Conservation (phyloP, 1,140 invertebrate species). For the Caerostris extrusa region DNA sequence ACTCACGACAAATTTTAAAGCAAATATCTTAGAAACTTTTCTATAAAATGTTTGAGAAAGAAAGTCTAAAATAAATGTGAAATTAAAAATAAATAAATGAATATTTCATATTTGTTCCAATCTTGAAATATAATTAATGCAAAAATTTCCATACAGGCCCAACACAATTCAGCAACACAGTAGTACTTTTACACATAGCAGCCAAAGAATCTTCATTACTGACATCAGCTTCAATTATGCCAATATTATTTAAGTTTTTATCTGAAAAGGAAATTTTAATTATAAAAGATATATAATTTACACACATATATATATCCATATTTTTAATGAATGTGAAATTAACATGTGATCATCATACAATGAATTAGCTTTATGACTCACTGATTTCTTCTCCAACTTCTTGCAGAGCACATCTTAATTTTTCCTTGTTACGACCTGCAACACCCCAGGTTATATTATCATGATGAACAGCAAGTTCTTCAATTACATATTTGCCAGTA, state of each 20-base stretch:
- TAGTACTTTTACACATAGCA: constrained; percentile 88
- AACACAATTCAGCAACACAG: constrained; percentile 91
- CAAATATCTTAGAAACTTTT: no score
- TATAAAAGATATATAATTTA: not conserved
- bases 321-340: not conserved
- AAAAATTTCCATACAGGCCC: constrained; percentile 80
- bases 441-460: constrained; percentile 43
- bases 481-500: constrained; percentile 88
- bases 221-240: constrained; percentile 90
- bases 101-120: not conserved
- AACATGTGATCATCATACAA: not conserved
- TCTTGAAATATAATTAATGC: not conserved
- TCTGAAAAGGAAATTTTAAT: constrained; percentile 40
- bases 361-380: not conserved
- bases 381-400: constrained; percentile 17
- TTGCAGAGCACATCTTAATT: not conserved
- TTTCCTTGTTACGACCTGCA: constrained; percentile 45
- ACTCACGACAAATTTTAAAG: no score
- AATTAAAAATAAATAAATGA: not conserved
- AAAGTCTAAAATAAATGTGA: no score
- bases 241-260: constrained; percentile 80
- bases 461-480: constrained; percentile 76
- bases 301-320: not conserved
- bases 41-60: no score
- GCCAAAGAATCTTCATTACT: constrained; percentile 87